Percentiles rank a stretch among this genome's conserved stretches.
Conservation (phyloP, 2,113 vertebrate genomes). For the Struthidea cinerea region DNA sequence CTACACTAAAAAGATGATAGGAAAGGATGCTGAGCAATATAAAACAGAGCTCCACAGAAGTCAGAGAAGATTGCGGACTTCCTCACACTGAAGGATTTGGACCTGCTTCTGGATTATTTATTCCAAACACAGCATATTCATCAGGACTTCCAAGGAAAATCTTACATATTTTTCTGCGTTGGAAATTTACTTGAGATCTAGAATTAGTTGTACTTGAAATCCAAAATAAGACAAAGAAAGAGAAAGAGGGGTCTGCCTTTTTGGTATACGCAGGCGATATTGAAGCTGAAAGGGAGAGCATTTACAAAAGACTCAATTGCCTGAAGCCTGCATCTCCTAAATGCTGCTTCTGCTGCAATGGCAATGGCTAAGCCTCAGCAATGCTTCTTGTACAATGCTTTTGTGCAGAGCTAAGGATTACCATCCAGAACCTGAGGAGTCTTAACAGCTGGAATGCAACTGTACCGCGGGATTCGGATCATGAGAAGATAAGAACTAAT, state of each 20-base stretch:
- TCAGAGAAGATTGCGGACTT: background rate
- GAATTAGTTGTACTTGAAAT: background rate
- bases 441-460: background rate
- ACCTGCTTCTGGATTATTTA: background rate
- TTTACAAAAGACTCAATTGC: background rate
- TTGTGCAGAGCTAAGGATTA: background rate
- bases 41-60: background rate
- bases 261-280: background rate
- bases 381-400: background rate
- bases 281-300: background rate
- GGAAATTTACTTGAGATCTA: background rate
- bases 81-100: background rate
- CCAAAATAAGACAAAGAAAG: background rate
- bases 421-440: background rate
- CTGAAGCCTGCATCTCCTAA: background rate
- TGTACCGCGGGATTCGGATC: background rate
- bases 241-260: background rate
- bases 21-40: background rate
- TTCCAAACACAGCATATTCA: background rate
- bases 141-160: background rate
- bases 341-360: background rate
- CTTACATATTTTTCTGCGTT: background rate
- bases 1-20: background rate
- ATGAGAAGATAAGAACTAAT: background rate
- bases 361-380: background rate